Percentiles rank a stretch among this genome's conserved stretches.
These are phyloP conservation scores for Leptopilina clavipes DNA, from an alignment of 1,140 invertebrate genomes.

Conservation along the genomic window DNA sequence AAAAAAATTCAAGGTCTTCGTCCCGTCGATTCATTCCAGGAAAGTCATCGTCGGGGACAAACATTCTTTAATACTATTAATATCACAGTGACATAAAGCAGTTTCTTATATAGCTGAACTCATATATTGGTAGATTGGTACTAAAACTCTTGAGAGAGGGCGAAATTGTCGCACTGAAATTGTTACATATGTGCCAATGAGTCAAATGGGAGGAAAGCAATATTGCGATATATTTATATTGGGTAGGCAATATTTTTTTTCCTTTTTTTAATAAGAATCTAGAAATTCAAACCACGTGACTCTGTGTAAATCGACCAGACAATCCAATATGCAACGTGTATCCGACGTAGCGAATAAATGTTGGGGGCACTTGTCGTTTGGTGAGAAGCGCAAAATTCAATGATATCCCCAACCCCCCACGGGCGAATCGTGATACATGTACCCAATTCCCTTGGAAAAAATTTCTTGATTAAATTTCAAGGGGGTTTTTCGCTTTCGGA, in stretches of 20 bases:
- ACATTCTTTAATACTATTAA: slow-evolving; percentile 36
- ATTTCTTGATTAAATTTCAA: slow-evolving; percentile 28
- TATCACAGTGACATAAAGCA: slow-evolving; percentile 34
- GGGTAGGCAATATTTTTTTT: neutral
- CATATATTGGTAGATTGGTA: neutral
- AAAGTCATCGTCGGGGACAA: slow-evolving; percentile 32
- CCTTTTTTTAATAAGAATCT: slow-evolving; percentile 26
- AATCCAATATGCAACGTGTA: slow-evolving; percentile 39
- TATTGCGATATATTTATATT: too few species aligned
- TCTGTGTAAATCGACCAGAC: slow-evolving; percentile 38
- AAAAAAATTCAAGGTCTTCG: slow-evolving; percentile 38
- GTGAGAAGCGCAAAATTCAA: slow-evolving; percentile 22
- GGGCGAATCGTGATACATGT: slow-evolving; percentile 8
- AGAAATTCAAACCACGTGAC: slow-evolving; percentile 40
- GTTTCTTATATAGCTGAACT: slow-evolving; percentile 1
- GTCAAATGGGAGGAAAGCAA: too few species aligned
- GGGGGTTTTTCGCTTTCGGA: slow-evolving; percentile 1
- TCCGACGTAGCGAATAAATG: slow-evolving; percentile 29
- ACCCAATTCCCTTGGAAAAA: slow-evolving; percentile 22
- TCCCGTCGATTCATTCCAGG: slow-evolving; percentile 31
- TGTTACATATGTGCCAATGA: neutral
- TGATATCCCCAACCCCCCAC: slow-evolving; percentile 2
- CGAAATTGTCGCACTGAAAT: neutral
- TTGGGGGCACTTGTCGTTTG: neutral
- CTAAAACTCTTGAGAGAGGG: neutral